Percentiles rank a stretch among this genome's conserved stretches.
phyloP scores from a whole-genome alignment of 2,113 vertebrate species.

The Gymnocephalus cernua region DNA sequence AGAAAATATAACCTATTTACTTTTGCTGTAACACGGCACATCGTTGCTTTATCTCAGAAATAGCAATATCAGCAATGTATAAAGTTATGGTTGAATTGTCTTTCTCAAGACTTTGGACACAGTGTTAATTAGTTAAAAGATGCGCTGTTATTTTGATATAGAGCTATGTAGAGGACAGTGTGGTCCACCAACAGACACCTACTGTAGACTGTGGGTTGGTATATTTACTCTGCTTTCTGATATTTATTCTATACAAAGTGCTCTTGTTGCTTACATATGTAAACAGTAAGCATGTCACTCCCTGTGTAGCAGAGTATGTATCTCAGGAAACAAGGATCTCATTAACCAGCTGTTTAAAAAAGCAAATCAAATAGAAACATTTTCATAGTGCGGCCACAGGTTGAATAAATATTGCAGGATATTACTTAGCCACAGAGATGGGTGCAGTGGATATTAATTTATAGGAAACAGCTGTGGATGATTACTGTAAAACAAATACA shows the following conservation, averaged over 20 bases:
- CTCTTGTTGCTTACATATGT: conserved; percentile 18
- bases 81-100: background rate
- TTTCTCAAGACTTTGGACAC: background rate
- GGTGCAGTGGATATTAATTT: background rate
- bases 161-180: background rate
- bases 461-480: conserved; percentile 12
- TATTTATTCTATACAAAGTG: conserved; percentile 22
- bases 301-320: conserved; percentile 14
- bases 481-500: background rate
- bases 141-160: background rate
- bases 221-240: background rate
- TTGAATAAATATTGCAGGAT: conserved; percentile 21
- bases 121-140: background rate
- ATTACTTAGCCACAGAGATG: background rate
- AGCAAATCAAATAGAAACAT: conserved; percentile 27
- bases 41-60: background rate
- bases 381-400: conserved; percentile 1
- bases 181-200: background rate
- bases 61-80: background rate
- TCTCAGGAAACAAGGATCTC: background rate
- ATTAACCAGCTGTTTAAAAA: conserved; percentile 17
- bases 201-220: background rate
- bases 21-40: background rate
- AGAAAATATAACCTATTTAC: background rate
- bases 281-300: conserved; percentile 11